Conservation (phyloP, 2,797 vertebrate genomes). For the Heliangelus exortis region DNA sequence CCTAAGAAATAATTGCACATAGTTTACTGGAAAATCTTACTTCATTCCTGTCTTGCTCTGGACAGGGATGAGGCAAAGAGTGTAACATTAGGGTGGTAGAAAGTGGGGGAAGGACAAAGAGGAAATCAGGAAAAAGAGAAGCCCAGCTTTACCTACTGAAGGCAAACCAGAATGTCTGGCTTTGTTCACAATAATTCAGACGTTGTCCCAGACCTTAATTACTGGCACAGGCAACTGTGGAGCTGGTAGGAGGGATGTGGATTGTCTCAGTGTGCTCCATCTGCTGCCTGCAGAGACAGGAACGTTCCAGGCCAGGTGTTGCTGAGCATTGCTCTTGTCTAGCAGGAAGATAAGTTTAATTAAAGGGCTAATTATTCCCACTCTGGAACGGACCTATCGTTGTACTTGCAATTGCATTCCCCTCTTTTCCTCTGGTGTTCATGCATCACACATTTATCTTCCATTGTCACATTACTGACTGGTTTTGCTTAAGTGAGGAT, state of each 20-base stretch:
- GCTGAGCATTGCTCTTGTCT: slow-evolving; percentile 66
- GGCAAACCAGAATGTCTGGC: not conserved
- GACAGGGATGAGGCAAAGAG: not conserved
- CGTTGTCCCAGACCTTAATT: slow-evolving; percentile 67
- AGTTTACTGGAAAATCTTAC: not conserved
- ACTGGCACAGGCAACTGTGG: slow-evolving; percentile 29
- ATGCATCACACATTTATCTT: slow-evolving; percentile 17
- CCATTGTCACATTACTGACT: not conserved
- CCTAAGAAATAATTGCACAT: not conserved
- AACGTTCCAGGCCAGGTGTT: slow-evolving; percentile 68
- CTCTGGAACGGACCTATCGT: not conserved
- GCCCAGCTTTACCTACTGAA: not conserved
- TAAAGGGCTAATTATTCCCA: slow-evolving; percentile 75
- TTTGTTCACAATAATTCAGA: slow-evolving; percentile 26
- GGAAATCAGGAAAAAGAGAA: slow-evolving; percentile 4
- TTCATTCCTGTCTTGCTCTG: not conserved
- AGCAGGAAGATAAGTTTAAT: slow-evolving; percentile 75
- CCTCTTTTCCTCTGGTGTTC: slow-evolving; percentile 7
- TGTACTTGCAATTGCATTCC: not conserved
- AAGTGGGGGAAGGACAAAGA: not conserved
- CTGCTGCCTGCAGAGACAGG: slow-evolving; percentile 71
- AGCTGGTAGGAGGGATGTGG: slow-evolving; percentile 39
- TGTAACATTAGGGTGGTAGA: not conserved
- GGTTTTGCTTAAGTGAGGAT: slow-evolving; percentile 34
- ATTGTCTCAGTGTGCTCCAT: slow-evolving; percentile 49